phyloP scores from a whole-genome alignment of 92 coral and sea anemone species.

The Pocillopora meandrina region DNA sequence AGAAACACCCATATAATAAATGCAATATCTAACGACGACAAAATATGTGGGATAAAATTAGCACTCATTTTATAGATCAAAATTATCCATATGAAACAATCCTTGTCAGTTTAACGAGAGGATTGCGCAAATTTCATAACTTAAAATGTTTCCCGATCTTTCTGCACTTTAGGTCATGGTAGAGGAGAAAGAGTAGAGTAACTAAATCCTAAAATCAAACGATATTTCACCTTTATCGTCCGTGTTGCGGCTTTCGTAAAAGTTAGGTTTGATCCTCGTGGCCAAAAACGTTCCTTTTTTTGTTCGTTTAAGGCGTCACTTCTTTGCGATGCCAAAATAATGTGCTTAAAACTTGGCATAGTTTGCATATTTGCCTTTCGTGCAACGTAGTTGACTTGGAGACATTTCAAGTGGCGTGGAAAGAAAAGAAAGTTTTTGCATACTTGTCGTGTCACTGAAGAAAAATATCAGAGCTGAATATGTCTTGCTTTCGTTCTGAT shows the following conservation, averaged over 20 bases:
- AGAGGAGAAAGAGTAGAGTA: no score
- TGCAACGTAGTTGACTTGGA: constrained; percentile 16
- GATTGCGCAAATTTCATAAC: no score
- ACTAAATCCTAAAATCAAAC: neutral
- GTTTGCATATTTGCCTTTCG: constrained; percentile 37
- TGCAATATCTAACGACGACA: no score
- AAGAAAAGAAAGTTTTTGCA: constrained; percentile 3
- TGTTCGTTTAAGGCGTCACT: neutral
- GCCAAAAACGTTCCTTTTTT: neutral
- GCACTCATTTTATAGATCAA: no score
- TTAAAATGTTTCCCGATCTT: no score
- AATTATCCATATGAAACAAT: no score
- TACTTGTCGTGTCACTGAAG: neutral
- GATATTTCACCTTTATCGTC: neutral
- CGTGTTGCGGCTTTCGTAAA: neutral
- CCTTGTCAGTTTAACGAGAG: no score
- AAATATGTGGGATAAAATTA: no score
- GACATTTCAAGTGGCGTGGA: constrained; percentile 32
- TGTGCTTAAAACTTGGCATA: neutral
- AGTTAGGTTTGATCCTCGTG: neutral
- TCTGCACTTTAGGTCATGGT: no score
- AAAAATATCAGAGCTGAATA: constrained; percentile 2
- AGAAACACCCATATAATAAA: no score
- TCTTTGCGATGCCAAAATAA: neutral
- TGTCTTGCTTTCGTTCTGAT: neutral